Conservation (phyloP, 2,113 vertebrate genomes). For the Malurus alboscapulatus region DNA sequence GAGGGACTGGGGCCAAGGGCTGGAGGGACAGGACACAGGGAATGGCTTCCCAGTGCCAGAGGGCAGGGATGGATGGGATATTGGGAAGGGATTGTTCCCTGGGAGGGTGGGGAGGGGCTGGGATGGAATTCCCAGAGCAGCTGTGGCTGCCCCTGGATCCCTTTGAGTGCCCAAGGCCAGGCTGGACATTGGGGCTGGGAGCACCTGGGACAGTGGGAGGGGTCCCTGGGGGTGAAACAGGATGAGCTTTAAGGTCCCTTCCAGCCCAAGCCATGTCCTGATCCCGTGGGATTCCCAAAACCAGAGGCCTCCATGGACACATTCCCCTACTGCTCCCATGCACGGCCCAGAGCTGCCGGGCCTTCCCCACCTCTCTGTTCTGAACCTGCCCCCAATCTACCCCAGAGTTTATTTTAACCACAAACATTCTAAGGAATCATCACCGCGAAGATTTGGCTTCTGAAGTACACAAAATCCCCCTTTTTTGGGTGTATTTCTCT, state of each 20-base stretch:
- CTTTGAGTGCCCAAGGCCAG: neutral
- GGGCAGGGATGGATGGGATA: neutral
- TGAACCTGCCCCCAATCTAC: neutral
- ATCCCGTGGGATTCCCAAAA: neutral
- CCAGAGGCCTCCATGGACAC: neutral
- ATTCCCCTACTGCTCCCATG: neutral
- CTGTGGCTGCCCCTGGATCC: neutral
- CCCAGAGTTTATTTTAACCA: neutral
- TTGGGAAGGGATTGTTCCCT: rapidly evolving
- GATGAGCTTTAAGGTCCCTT: neutral
- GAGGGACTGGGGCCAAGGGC: neutral
- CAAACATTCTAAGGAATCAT: neutral
- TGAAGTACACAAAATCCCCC: neutral
- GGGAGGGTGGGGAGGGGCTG: neutral
- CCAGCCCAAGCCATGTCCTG: neutral
- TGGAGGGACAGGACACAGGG: neutral
- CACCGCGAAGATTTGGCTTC: neutral
- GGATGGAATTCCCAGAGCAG: neutral
- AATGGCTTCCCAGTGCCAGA: neutral
- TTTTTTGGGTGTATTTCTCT: neutral
- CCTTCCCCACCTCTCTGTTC: neutral
- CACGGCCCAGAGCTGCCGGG: neutral
- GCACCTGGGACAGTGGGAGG: neutral
- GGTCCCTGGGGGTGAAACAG: neutral
- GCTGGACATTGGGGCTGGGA: neutral